Base-by-base conservation (phyloP, 2,888 invertebrate species). In the Margaritifera margaritifera region DNA sequence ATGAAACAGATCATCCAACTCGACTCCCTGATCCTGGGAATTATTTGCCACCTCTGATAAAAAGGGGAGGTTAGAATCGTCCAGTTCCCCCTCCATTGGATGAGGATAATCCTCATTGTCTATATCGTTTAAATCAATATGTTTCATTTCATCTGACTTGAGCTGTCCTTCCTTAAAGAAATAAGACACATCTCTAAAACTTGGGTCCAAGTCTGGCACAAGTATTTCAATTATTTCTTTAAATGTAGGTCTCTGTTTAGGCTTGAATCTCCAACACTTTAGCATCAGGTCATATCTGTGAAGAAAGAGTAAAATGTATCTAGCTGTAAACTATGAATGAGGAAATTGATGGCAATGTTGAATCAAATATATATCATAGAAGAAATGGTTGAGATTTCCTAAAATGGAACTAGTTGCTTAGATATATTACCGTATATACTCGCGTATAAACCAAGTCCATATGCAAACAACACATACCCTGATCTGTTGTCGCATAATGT, bases 211-310 rank as follows among this genome's bases (percentile, higher is more conserved):
- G 81, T 93, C 92, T 60, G 93, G 92, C 79, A 94, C 91, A 71
- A 98, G 91, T 87, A 93, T 92, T 74, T 94, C 93, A 80, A 95
- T 94, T 56, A 90, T 86, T 58, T 88, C 82, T 64, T 95, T 92
- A 92, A 99, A 99, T 68, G 94, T 92, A 42, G 98, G 98, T 69
- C 99, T 92, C 64, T 92, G 91, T 53, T 92, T 91, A 0, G 95
- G 93, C 81, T 95, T 93, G 90, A 95, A 95, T 84, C 94, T 93
- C 99, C 99, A 99, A 90, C 98, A 98, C 76, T 92, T 92, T 80
- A 94, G 92, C 99, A 99, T 99, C 77, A 99, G 91, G 79, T 94
- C 93, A 90, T 96, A 97, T 74, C 91, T 91, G 79, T 55, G 83
- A 78, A 15, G 61, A 51, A 64, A 62, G 62, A 18, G 19, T 50